These are phyloP conservation scores for Acronicta leporina DNA, from an alignment of 2,888 invertebrate species.

Conservation along the genomic window DNA sequence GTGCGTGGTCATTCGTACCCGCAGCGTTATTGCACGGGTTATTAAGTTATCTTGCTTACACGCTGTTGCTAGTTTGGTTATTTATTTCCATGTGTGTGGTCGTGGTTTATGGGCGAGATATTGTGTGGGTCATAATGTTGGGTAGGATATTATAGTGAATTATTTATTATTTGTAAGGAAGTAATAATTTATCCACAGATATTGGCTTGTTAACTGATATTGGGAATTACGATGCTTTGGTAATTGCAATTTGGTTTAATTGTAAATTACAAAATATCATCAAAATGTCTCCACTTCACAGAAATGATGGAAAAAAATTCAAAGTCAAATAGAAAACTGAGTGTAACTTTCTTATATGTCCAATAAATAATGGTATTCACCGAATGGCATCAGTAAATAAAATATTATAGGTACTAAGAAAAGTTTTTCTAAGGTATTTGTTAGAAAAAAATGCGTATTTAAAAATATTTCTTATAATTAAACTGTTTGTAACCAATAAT, in stretches of 20 bases:
- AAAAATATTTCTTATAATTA: constrained; percentile 1
- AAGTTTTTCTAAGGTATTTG: neutral
- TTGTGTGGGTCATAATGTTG: constrained; percentile 22
- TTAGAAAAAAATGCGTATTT: neutral
- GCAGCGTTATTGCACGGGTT: constrained; percentile 52
- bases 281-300: too few species aligned
- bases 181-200: neutral
- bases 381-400: too few species aligned
- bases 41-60: constrained; percentile 59
- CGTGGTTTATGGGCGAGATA: constrained; percentile 13
- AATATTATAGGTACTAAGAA: too few species aligned
- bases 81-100: constrained; percentile 40
- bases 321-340: too few species aligned
- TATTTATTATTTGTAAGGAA: neutral
- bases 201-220: too few species aligned
- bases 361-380: too few species aligned
- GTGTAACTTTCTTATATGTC: too few species aligned
- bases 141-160: neutral
- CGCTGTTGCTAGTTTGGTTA: constrained; percentile 45
- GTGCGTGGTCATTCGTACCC: constrained; percentile 56
- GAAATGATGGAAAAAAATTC: too few species aligned
- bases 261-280: too few species aligned
- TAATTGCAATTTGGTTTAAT: too few species aligned
- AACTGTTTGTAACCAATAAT: constrained; percentile 2
- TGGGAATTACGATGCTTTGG: neutral